Evolutionary conservation across 2,888 invertebrate genomes (phyloP), one percentile per base, ranked within the genome.

Genomic region (Spilarctia lutea): DNA sequence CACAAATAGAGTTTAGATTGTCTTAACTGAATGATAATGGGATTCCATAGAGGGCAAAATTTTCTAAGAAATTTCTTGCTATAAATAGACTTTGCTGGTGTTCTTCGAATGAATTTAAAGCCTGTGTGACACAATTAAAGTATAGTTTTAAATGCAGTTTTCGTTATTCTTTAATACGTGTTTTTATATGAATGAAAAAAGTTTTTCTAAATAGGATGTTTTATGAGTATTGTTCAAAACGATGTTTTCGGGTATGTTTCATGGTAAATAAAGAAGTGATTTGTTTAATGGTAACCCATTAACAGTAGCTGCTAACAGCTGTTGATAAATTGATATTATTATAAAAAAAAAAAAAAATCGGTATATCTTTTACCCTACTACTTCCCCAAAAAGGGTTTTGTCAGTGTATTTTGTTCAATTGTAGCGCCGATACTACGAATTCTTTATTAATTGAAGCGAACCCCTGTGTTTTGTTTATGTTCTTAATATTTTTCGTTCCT

Each of bases 21-120:
- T 56, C 67, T 60, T 73, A 74, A 73, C 66, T 65, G n/a, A 20
- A 33, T 67, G 67, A 56, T 77, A 79, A 82, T 84, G 79, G 75
- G 77, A 81, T 76, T 83, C 81, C 80, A 69, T 81, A 69, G 68
- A 81, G 68, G 80, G 79, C 56, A 79, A 77, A 74, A 76, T 78
- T 83, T 84, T 81, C 80, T 85, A 71, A 80, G 81, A 81, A 83
- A 79, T 77, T 75, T 79, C 73, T 73, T 20, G 74, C 81, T 85
- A 80, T 78, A 83, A 78, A 81, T 84, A 84, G 79, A 79, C 65
- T 42, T 74, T 71, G 42, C 72, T 70, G 56, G 63, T 27, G 27
- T 4, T 10, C 27, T 60, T 67, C 56, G 7, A 66, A 71, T 39
- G 33, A 20, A 75, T 75, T 68, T 1, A 74, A 11, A 35, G 48